phyloP scores from a whole-genome alignment of 2,113 vertebrate genomes.

The Bombycilla garrulus region DNA sequence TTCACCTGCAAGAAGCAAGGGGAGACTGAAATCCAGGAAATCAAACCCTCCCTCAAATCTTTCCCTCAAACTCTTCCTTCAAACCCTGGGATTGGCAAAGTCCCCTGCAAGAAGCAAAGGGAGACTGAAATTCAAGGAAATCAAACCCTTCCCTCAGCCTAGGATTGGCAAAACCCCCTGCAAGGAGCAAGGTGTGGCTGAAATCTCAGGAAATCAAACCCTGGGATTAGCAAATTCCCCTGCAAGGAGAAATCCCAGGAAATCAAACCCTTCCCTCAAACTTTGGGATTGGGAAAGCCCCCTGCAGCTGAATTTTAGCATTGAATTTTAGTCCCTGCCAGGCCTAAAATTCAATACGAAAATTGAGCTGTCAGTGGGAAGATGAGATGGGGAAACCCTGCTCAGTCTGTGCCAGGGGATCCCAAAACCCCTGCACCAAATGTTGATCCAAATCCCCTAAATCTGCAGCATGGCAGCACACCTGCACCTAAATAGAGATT shows the following conservation, averaged over 20 bases:
- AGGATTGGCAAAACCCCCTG: slow-evolving; percentile 28
- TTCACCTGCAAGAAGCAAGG: slow-evolving; percentile 41
- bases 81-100: slow-evolving; percentile 22
- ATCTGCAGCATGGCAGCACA: not conserved
- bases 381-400: not conserved
- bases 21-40: slow-evolving; percentile 77
- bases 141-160: not conserved
- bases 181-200: slow-evolving; percentile 51
- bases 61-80: not conserved
- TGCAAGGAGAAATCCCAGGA: slow-evolving; percentile 69
- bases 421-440: not conserved
- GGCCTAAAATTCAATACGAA: not conserved
- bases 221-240: slow-evolving; percentile 27
- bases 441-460: not conserved
- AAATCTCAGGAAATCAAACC: slow-evolving; percentile 66
- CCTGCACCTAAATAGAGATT: not conserved
- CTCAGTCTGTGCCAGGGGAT: too few species aligned
- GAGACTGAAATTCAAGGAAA: slow-evolving; percentile 77
- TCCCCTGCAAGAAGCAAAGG: slow-evolving; percentile 42
- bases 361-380: not conserved
- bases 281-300: not conserved
- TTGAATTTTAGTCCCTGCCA: too few species aligned
- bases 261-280: not conserved
- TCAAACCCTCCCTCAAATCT: too few species aligned
- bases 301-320: too few species aligned